Evolutionary conservation across 1,140 invertebrate species (phyloP), one percentile per base, ranked within the genome.

Genomic region (Oryctes rhinoceros): DNA sequence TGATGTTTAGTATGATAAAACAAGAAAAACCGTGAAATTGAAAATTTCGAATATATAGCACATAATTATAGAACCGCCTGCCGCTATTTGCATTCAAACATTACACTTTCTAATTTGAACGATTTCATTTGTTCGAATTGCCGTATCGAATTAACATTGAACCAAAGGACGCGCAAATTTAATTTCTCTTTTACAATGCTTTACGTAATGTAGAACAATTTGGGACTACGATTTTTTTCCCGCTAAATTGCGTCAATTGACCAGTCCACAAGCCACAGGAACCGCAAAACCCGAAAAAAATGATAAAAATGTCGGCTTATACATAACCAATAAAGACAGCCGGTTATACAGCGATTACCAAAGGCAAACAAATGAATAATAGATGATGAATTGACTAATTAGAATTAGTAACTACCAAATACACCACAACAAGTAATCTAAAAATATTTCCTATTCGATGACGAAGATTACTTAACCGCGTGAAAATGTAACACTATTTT

Each of bases 151-250:
- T 18, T 59, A n/a, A 59, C 53, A 59, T 59, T 59, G 53, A 59
- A 59, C 53, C 18, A 18, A n/a, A 18, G 18, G 13, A 18, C 18
- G 1, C 15, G 53, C 15, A 6, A 4, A 18, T n/a, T 6, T 18
- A 59, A 59, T 59, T 59, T 59, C 53, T 59, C 18, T 59, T 59
- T 59, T 59, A 59, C 53, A n/a, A 18, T 18, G 53, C 53, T n/a
- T 59, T n/a, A 59, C 53, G 53, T 15, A 59, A 59, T 18, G 53
- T 3, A 59, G 6, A 18, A 59, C n/a, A n/a, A 59, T 6, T 7
- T n/a, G 5, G 53, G 4, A 53, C 49, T 5, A 44, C 39, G 39
- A 44, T 44, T 44, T 1, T n/a, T 44, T 44, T 44, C 39, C 39
- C 39, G 9, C 1, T 10, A 10, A 44, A 44, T 44, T 44, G 9